phyloP scores from a whole-genome alignment of 2,797 vertebrate genomes.

The Carduelis carduelis region DNA sequence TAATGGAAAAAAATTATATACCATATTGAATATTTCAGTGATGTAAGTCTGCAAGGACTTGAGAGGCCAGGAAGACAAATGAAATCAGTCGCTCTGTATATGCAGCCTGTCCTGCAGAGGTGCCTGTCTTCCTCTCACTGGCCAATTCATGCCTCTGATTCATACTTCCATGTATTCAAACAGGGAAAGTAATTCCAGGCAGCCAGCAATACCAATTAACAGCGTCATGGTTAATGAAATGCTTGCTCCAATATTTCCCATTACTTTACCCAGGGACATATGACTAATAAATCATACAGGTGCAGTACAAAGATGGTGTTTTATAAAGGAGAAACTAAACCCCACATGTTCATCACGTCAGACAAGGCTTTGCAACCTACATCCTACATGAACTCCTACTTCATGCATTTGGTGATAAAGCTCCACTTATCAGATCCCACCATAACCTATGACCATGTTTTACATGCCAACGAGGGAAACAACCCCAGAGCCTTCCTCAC shows the following conservation, averaged over 20 bases:
- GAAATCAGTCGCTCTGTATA: slow-evolving; percentile 11
- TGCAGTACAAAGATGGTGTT: slow-evolving; percentile 32
- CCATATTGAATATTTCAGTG: not conserved
- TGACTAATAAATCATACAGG: slow-evolving; percentile 43
- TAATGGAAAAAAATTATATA: not conserved
- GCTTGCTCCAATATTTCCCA: slow-evolving; percentile 42
- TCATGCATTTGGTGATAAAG: not conserved
- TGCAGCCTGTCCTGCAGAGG: not conserved
- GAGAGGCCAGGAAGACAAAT: slow-evolving; percentile 27
- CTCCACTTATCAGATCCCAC: not conserved
- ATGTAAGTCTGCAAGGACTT: slow-evolving; percentile 27
- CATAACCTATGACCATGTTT: not conserved
- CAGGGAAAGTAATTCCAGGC: slow-evolving; percentile 21
- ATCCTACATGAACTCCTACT: not conserved
- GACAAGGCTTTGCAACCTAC: not conserved
- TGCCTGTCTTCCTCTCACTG: not conserved
- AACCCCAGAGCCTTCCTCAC: not conserved
- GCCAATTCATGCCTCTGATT: slow-evolving; percentile 55
- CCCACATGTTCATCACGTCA: not conserved
- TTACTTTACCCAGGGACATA: slow-evolving; percentile 9
- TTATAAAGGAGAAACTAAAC: not conserved
- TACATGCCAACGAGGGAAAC: not conserved
- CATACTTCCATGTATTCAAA: slow-evolving; percentile 74
- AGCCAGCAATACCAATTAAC: slow-evolving; percentile 21
- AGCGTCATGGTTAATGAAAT: not conserved